phyloP scores from a whole-genome alignment of 2,888 invertebrate species.

The Nomada ruficornis region DNA sequence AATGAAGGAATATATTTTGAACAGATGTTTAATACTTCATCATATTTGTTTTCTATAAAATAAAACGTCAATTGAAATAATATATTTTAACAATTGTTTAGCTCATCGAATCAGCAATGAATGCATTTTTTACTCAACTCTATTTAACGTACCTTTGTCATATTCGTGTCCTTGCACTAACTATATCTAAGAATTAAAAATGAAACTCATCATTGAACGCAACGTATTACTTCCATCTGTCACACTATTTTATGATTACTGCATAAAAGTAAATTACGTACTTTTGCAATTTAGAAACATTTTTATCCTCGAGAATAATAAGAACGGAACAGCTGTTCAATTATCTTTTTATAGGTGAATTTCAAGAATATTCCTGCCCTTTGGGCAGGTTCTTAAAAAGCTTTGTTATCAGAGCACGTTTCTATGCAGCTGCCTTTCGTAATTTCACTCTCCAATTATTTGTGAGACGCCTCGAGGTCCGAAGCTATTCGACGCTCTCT shows the following conservation, averaged over 20 bases:
- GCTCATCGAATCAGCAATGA: too few species aligned
- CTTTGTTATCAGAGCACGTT: constrained; percentile 60
- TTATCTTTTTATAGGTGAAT: constrained; percentile 46
- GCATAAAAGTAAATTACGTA: background rate
- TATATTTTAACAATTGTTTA: too few species aligned
- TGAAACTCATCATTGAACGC: too few species aligned
- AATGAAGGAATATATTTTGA: too few species aligned
- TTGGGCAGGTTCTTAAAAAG: constrained; percentile 48
- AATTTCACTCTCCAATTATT: constrained; percentile 66
- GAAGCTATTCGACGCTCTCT: constrained; percentile 48
- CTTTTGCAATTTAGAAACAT: background rate
- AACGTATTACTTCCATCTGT: too few species aligned
- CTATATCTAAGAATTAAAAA: too few species aligned
- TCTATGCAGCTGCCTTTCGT: constrained; percentile 38
- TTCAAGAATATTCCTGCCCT: constrained; percentile 42
- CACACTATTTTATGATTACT: background rate
- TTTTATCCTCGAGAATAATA: constrained; percentile 3
- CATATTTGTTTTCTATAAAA: too few species aligned
- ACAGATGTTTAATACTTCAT: too few species aligned
- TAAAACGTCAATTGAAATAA: too few species aligned
- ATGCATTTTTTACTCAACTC: too few species aligned
- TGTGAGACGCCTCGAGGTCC: constrained; percentile 31
- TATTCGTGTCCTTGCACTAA: too few species aligned
- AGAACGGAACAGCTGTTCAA: constrained; percentile 44
- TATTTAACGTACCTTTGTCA: too few species aligned